Conservation (phyloP, 1,140 invertebrate genomes). For the Leptopilina clavipes region DNA sequence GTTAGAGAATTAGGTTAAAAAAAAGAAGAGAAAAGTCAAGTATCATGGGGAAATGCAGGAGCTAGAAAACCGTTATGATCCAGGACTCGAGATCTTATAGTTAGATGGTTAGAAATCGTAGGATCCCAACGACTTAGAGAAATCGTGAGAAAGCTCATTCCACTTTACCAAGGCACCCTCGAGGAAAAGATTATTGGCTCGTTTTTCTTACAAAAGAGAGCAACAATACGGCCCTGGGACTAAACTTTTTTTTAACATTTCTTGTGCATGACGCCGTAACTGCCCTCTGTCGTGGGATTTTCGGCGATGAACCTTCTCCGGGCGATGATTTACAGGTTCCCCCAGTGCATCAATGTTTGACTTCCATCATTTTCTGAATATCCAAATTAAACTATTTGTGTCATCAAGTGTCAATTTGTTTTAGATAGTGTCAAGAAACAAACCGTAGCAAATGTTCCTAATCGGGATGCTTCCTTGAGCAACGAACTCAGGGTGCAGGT, state of each 20-base stretch:
- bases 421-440: neutral
- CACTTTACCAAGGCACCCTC: slow-evolving; percentile 35
- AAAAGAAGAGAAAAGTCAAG: too few relatives aligned
- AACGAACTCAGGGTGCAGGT: slow-evolving; percentile 16
- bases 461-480: slow-evolving; percentile 6
- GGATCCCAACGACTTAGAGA: slow-evolving; percentile 37
- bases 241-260: slow-evolving; percentile 64
- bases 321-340: slow-evolving; percentile 41
- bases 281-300: slow-evolving; percentile 71
- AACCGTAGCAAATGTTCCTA: neutral
- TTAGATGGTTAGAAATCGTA: neutral
- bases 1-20: neutral
- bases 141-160: slow-evolving; percentile 46
- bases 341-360: slow-evolving; percentile 37
- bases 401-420: neutral
- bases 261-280: slow-evolving; percentile 44
- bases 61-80: slow-evolving; percentile 7
- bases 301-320: slow-evolving; percentile 58
- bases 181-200: slow-evolving; percentile 20
- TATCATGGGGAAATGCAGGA: neutral
- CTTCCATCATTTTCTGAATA: neutral
- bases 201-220: neutral
- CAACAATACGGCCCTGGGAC: slow-evolving; percentile 58
- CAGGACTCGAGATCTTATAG: neutral
- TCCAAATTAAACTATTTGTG: neutral